Base-by-base conservation (phyloP, 2,797 vertebrate species). In the Lagocephalus sceleratus region DNA sequence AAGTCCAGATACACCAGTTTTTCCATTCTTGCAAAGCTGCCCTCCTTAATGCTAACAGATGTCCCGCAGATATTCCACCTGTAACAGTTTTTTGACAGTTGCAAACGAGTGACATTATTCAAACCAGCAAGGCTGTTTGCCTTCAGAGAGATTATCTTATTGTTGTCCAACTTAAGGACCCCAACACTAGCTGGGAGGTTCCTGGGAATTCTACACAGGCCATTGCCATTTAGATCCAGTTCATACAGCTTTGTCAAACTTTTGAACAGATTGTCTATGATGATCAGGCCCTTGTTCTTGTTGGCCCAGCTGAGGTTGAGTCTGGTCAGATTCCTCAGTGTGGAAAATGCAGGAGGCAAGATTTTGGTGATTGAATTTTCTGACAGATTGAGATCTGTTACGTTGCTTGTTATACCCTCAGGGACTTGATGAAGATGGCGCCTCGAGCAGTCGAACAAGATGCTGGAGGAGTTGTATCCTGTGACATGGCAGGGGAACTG, bases 21-120 rank as follows among this genome's bases (percentile, higher is more conserved):
- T 47, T 20, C 76, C 66, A 98, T 66, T 16, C 17, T 20, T 21
- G 71, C 68, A 69, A 98, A 95, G 23, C 83, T 90, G 47, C 79
- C 68, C 0, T 83, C 19, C 40, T 54, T 63, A 29, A 97, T 90
- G 2, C 1, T 55, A 59, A 90, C 85, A 0, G 71, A 51, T 52
- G 53, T 79, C 11, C 82, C 81, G 77, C 97, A 98, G 3, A 88
- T 90, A 60, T 94, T 94, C 68, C 91, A 85, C 57, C 71, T 88
- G 78, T 91, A 95, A 66, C 97, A 99, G 78, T 98, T 98, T 83
- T 85, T 93, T 7, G 91, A 88, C 32, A 98, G 70, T 20, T 69
- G 85, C 40, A 99, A 75, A 0, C 43, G 4, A 29, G 85, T 90
- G 47, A 99, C 46, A 6, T 92, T 92, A 52, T 6, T 41, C 54